Evolutionary conservation across 2,113 vertebrate species (phyloP).

Genomic region (Orcinus orca): DNA sequence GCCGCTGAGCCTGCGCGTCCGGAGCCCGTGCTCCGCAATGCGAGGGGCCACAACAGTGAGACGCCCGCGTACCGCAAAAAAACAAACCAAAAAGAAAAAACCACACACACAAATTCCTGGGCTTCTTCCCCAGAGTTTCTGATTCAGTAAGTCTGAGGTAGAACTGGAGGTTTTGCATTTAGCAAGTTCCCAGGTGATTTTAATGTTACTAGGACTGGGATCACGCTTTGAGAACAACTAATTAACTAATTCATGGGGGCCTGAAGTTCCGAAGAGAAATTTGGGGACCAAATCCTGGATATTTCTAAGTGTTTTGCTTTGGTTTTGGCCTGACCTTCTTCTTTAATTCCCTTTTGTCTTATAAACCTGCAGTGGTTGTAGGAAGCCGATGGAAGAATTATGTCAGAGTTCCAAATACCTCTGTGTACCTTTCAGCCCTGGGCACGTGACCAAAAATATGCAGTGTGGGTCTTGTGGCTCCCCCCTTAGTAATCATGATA

Average conservation of each 20-base stretch:
- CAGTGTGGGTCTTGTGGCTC: not conserved
- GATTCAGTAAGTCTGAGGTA: not conserved
- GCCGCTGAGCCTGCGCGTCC: no score
- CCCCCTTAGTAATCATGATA: not conserved
- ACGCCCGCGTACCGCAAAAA: rapidly evolving
- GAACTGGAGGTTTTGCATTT: not conserved
- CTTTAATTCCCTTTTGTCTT: not conserved
- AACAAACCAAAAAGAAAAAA: no score
- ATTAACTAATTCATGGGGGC: not conserved
- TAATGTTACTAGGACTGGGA: not conserved
- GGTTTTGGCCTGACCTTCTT: not conserved
- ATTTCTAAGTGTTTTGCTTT: not conserved
- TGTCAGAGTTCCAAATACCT: not conserved
- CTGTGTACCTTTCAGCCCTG: not conserved
- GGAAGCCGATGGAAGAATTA: not conserved
- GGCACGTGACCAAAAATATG: not conserved
- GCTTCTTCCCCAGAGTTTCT: not conserved
- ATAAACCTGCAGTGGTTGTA: not conserved
- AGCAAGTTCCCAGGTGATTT: not conserved
- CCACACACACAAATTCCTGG: not conserved
- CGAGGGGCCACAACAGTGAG: no score
- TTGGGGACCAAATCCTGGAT: not conserved
- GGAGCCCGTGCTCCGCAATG: no score
- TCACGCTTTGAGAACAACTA: not conserved
- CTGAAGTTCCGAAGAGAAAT: not conserved